Evolutionary conservation across 2,888 invertebrate genomes (phyloP).

Genomic region (Caenorhabditis plicata): DNA sequence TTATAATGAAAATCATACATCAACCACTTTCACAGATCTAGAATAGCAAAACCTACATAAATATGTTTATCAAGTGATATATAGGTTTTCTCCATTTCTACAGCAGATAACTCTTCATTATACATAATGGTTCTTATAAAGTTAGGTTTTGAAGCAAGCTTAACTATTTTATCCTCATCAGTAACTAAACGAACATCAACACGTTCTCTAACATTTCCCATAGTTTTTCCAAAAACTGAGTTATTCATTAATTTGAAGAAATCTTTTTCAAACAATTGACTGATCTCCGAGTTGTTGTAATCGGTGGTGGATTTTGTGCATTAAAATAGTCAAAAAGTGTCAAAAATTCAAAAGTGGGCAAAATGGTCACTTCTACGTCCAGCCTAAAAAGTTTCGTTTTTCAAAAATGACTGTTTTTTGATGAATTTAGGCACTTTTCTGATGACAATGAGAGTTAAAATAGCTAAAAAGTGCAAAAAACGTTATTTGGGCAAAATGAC

Average conservation of each 20-base stretch:
- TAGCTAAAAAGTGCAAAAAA: too few species aligned
- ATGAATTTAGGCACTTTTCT: too few species aligned
- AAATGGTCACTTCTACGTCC: too few species aligned
- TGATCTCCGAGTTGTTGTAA: too few species aligned
- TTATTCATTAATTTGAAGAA: slow-evolving; percentile 67
- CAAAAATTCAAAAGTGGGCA: too few species aligned
- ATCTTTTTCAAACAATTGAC: slow-evolving; percentile 66
- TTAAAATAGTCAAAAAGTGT: too few species aligned
- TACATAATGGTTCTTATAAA: slow-evolving; percentile 22
- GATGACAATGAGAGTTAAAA: too few species aligned
- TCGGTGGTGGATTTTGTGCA: too few species aligned
- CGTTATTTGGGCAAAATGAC: too few species aligned
- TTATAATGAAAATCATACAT: slow-evolving; percentile 51
- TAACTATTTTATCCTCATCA: slow-evolving; percentile 13
- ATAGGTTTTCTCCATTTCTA: slow-evolving; percentile 39
- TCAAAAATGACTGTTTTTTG: too few species aligned
- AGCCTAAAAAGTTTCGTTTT: too few species aligned
- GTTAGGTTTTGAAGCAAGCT: slow-evolving; percentile 24
- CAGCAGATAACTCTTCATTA: slow-evolving; percentile 16
- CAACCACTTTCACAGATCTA: slow-evolving; percentile 37
- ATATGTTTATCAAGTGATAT: slow-evolving; percentile 18
- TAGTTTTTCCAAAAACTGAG: slow-evolving; percentile 66
- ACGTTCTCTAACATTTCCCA: slow-evolving; percentile 67
- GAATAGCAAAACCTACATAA: slow-evolving; percentile 34
- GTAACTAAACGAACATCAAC: slow-evolving; percentile 57